A percentile compares a stretch with the other conserved stretches of the same genome.
Evolutionary conservation across 2,888 invertebrate genomes (phyloP).

Genomic region (Blomia tropicalis): DNA sequence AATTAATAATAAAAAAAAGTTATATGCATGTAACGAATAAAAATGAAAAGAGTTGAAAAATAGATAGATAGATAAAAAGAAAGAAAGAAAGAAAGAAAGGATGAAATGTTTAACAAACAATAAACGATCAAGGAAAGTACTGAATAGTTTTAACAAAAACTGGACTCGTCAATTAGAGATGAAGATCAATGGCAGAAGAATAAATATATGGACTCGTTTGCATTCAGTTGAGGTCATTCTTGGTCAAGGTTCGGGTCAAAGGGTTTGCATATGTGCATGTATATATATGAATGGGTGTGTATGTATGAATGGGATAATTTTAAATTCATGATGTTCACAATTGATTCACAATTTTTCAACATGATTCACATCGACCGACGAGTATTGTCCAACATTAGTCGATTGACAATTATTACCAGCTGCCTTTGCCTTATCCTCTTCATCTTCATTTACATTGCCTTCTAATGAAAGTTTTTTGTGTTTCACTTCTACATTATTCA

Average conservation of each 20-base stretch:
- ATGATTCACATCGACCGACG: no score
- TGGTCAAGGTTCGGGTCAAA: background rate
- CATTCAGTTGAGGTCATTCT: background rate
- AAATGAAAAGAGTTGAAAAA: no score
- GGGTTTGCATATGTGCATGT: background rate
- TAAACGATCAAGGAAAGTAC: no score
- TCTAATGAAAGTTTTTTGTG: conserved; percentile 10
- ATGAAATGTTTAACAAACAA: no score
- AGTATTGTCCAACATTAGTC: background rate
- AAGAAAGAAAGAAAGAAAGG: no score
- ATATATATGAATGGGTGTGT: background rate
- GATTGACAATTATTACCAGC: background rate
- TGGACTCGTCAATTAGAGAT: no score
- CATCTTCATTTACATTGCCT: background rate
- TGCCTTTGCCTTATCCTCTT: background rate
- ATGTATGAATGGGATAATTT: background rate
- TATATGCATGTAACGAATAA: no score
- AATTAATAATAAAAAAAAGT: no score
- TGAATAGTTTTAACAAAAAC: no score
- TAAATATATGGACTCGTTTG: background rate
- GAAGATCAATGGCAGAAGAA: background rate
- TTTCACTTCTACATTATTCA: background rate
- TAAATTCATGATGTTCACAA: background rate
- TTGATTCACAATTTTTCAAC: background rate
- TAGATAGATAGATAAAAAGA: no score